Conservation (phyloP, 2,888 invertebrate genomes). For the Cyrtodaria siliqua region DNA sequence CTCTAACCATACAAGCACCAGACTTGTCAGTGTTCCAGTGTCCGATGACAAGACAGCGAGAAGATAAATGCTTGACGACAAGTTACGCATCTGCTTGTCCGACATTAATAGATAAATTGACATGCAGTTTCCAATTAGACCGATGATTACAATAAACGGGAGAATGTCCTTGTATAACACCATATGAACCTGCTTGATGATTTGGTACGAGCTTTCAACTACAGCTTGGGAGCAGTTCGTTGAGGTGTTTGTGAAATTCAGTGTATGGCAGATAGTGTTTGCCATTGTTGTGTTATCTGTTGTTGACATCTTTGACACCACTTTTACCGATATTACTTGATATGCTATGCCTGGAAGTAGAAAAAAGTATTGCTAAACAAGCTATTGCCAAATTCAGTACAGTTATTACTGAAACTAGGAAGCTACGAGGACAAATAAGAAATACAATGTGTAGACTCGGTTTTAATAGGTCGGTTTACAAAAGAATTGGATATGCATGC, state of each 20-base stretch:
- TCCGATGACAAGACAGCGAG: constrained; percentile 66
- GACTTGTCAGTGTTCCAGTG: constrained; percentile 64
- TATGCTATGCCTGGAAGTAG: no score
- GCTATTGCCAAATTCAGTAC: no score
- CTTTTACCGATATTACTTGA: no score
- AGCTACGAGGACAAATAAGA: no score
- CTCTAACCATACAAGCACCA: constrained; percentile 70
- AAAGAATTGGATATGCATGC: no score
- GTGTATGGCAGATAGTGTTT: no score
- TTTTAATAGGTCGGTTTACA: no score
- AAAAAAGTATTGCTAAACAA: no score
- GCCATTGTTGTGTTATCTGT: no score
- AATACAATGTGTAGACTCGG: no score
- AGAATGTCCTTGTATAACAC: constrained; percentile 61
- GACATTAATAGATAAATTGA: constrained; percentile 66
- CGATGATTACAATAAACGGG: constrained; percentile 65
- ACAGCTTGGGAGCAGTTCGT: neutral
- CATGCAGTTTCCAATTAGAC: constrained; percentile 68
- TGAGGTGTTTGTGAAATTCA: neutral
- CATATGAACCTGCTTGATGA: constrained; percentile 18
- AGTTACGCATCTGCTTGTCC: constrained; percentile 62
- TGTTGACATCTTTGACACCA: no score
- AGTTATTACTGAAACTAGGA: no score
- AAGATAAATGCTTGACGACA: constrained; percentile 71
- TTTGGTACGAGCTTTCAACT: neutral